These are phyloP conservation scores for Ornithoptera priamus DNA, from an alignment of 2,888 invertebrate genomes.

Conservation along the genomic window DNA sequence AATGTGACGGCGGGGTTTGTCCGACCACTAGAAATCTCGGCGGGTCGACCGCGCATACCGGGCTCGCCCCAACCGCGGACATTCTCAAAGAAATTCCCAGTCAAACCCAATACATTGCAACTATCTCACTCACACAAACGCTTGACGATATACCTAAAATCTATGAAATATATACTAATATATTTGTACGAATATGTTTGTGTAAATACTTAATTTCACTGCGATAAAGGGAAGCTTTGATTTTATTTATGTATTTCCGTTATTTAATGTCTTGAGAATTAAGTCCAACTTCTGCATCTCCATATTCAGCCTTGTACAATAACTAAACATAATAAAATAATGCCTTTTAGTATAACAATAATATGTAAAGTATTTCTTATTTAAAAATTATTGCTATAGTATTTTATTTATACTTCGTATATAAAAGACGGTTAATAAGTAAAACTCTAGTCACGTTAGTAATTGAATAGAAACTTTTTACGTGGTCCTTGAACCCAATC, in stretches of 20 bases:
- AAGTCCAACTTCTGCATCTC: too few species aligned
- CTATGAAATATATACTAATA: background rate
- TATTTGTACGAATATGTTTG: too few species aligned
- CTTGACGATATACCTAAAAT: slow-evolving; percentile 1
- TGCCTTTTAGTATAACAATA: background rate
- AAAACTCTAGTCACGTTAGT: slow-evolving; percentile 23
- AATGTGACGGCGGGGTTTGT: slow-evolving; percentile 48
- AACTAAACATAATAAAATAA: too few species aligned
- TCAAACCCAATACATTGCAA: slow-evolving; percentile 18
- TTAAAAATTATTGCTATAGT: background rate
- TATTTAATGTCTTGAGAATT: too few species aligned
- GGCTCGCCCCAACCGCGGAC: slow-evolving; percentile 49
- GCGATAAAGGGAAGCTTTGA: background rate
- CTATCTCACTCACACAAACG: slow-evolving; percentile 25
- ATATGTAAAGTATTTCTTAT: background rate
- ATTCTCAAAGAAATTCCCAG: slow-evolving; percentile 62
- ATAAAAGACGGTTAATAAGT: background rate
- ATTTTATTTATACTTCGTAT: background rate
- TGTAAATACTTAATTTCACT: too few species aligned
- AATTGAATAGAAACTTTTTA: slow-evolving; percentile 21
- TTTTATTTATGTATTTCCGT: too few species aligned
- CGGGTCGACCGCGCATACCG: slow-evolving; percentile 66
- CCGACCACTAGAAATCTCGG: slow-evolving; percentile 69
- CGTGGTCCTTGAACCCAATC: slow-evolving; percentile 21
- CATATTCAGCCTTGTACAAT: too few species aligned